Conservation (phyloP, 2,888 invertebrate genomes). For the Napeogenes inachia region DNA sequence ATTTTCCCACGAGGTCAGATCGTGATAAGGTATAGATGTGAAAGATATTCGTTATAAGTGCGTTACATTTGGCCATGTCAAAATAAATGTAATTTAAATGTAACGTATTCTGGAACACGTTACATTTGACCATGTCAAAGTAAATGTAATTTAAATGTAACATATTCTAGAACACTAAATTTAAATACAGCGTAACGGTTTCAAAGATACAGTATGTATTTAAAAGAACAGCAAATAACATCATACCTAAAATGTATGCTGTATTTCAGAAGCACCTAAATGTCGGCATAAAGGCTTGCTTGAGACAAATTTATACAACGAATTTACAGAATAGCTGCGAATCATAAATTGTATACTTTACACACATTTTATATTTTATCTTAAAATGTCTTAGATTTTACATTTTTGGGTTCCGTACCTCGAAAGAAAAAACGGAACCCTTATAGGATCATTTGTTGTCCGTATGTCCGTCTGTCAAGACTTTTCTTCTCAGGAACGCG, state of each 20-base stretch:
- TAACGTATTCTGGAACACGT: background rate
- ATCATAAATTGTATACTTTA: conserved; percentile 16
- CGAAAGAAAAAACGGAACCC: no score
- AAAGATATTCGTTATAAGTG: background rate
- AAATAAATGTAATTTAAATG: background rate
- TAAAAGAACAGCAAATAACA: conserved; percentile 9
- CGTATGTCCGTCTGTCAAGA: no score
- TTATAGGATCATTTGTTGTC: no score
- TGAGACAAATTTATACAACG: conserved; percentile 33
- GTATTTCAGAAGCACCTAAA: conserved; percentile 34
- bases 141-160: background rate
- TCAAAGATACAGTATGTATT: background rate
- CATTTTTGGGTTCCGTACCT: no score
- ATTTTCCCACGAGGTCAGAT: conserved; percentile 36
- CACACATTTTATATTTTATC: no score
- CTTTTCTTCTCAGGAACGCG: no score
- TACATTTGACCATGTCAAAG: background rate
- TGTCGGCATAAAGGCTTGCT: conserved; percentile 34
- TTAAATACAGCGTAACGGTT: background rate
- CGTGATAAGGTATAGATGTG: conserved; percentile 27
- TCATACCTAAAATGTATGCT: conserved; percentile 31
- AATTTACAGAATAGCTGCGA: conserved; percentile 27
- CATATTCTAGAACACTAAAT: background rate
- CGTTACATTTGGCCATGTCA: background rate
- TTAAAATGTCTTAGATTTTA: no score